phyloP scores from a whole-genome alignment of 2,888 invertebrate genomes.

The Gibbula magus region DNA sequence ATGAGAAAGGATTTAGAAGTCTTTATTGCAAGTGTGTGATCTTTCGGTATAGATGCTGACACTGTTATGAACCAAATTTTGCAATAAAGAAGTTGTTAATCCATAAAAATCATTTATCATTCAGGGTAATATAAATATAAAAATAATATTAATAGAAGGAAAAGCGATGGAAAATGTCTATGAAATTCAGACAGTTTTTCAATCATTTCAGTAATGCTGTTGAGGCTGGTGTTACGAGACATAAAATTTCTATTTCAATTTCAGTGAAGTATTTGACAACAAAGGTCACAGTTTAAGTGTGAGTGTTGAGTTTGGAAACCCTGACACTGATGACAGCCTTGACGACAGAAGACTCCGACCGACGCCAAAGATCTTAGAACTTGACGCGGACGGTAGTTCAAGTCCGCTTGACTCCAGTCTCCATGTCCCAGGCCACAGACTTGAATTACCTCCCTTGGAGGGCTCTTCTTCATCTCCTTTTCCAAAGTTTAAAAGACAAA shows the following conservation, averaged over 20 bases:
- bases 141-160: too few relatives aligned
- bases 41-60: too few relatives aligned
- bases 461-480: background rate
- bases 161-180: too few relatives aligned
- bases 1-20: too few relatives aligned
- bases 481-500: background rate
- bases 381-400: slow-evolving; percentile 5
- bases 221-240: too few relatives aligned
- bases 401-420: background rate
- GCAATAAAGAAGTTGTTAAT: too few relatives aligned
- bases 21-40: too few relatives aligned
- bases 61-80: too few relatives aligned
- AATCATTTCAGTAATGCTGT: too few relatives aligned
- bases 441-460: background rate
- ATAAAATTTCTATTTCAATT: background rate
- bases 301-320: slow-evolving; percentile 19
- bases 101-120: too few relatives aligned
- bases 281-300: slow-evolving; percentile 3
- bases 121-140: too few relatives aligned
- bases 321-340: background rate
- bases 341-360: background rate
- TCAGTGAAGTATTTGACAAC: background rate
- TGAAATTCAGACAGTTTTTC: too few relatives aligned
- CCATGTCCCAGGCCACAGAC: background rate
- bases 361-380: background rate